Evolutionary conservation across 2,797 vertebrate genomes (phyloP), one percentile per base, ranked within the genome.

Genomic region (Xenentodon cancila): DNA sequence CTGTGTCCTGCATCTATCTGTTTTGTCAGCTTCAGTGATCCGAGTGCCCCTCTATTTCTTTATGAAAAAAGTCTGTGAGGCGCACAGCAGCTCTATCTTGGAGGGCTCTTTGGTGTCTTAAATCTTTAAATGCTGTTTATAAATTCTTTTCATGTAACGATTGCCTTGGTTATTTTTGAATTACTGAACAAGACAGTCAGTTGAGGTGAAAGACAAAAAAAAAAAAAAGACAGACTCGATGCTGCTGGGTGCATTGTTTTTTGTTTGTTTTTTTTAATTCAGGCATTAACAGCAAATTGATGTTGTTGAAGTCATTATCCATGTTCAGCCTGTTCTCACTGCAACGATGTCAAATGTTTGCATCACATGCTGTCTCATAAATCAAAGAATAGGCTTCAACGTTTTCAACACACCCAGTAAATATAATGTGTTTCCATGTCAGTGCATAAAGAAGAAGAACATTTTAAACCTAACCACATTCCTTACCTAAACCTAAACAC

Each of bases 41-140:
- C 69, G 5, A 85, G 84, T 80, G 80, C 75, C 85, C 77, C 74
- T 78, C 84, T 84, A 67, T 81, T 84, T 83, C 81, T 84, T 84
- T 80, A 71, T 67, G 59, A 87, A 84, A 91, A 80, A 85, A 84
- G 82, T 80, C 85, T 85, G 84, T 84, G 88, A 77, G 76, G 80
- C 64, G 71, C 84, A 84, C 87, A 88, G 89, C 87, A 85, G 81
- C 84, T 77, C 87, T 89, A 81, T 88, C 86, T 91, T 81, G 72
- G 84, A 84, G 73, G 84, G 80, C 81, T 86, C 84, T 85, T 91
- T 68, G 70, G 88, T 91, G 91, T 93, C 92, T 92, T 93, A 90
- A 86, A 84, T 84, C 84, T 85, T 88, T 68, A 74, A 84, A 89
- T 78, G 74, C 80, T 83, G 47, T 78, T 77, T 59, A 64, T 85